Percentiles rank a stretch among this genome's conserved stretches.
Evolutionary conservation across 2,113 vertebrate genomes (phyloP).

Genomic region (Zapus hudsonius): DNA sequence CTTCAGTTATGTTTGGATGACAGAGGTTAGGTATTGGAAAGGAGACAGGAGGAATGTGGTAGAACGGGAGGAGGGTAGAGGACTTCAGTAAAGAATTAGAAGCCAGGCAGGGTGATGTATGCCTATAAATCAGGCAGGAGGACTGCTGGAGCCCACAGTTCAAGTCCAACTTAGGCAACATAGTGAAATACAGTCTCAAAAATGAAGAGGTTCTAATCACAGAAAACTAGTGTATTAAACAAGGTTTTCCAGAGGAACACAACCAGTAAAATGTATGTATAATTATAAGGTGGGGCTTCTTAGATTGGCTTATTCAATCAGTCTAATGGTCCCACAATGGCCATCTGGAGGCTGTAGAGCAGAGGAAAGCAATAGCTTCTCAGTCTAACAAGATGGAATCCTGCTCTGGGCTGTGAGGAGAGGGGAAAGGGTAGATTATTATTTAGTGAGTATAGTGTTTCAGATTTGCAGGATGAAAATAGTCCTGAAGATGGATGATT

Average conservation of each 20-base stretch:
- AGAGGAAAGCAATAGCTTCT: background rate
- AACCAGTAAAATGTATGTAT: background rate
- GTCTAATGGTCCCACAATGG: too few relatives aligned
- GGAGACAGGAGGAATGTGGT: accelerated
- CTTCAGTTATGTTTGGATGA: background rate
- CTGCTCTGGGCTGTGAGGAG: too few relatives aligned
- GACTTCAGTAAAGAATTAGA: background rate
- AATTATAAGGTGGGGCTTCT: background rate
- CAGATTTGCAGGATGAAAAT: background rate
- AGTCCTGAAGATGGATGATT: background rate
- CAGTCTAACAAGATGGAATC: background rate
- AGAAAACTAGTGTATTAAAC: background rate
- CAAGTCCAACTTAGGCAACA: background rate
- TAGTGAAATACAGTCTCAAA: background rate
- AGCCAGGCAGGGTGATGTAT: too few relatives aligned
- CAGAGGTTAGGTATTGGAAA: background rate
- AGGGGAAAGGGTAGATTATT: background rate
- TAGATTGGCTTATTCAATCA: background rate
- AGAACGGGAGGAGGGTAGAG: background rate
- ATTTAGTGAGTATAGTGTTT: background rate
- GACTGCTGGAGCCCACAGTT: background rate
- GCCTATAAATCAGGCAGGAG: too few relatives aligned
- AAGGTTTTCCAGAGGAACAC: background rate
- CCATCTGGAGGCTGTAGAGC: too few relatives aligned
- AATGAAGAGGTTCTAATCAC: background rate